Evolutionary conservation across 2,888 invertebrate species (phyloP).

Genomic region (Leptopilina myrica): DNA sequence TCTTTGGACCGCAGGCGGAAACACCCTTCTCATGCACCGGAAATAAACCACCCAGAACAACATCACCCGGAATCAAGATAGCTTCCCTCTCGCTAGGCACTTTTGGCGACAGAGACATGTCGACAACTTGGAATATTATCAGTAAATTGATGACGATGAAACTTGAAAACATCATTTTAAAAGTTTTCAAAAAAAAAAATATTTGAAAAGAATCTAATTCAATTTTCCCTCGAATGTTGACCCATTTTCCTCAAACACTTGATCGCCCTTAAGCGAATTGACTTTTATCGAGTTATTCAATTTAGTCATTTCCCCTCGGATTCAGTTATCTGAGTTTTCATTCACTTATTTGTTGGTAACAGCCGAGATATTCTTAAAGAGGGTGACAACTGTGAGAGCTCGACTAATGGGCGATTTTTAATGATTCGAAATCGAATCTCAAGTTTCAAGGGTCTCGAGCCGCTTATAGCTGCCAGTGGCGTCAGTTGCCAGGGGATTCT

Average conservation of each 20-base stretch:
- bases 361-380: no score
- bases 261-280: no score
- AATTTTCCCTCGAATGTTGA: not conserved
- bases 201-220: not conserved
- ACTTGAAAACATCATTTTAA: constrained; percentile 41
- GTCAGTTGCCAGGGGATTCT: constrained; percentile 15
- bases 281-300: no score
- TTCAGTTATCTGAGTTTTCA: not conserved
- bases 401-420: constrained; percentile 24
- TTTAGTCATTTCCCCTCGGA: not conserved
- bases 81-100: constrained; percentile 68
- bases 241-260: not conserved
- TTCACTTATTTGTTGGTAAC: not conserved
- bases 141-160: constrained; percentile 46
- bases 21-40: constrained; percentile 81
- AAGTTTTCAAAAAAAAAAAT: not conserved
- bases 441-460: constrained; percentile 37
- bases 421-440: constrained; percentile 38
- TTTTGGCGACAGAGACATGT: constrained; percentile 47
- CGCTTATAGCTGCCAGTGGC: not conserved
- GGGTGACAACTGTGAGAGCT: not conserved
- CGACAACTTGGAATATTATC: constrained; percentile 31
- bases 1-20: constrained; percentile 77
- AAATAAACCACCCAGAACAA: constrained; percentile 81
- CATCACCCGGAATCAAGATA: constrained; percentile 78